These are phyloP conservation scores for Aphaenogaster ashmeadi DNA, from an alignment of 1,140 invertebrate genomes.

Conservation along the genomic window DNA sequence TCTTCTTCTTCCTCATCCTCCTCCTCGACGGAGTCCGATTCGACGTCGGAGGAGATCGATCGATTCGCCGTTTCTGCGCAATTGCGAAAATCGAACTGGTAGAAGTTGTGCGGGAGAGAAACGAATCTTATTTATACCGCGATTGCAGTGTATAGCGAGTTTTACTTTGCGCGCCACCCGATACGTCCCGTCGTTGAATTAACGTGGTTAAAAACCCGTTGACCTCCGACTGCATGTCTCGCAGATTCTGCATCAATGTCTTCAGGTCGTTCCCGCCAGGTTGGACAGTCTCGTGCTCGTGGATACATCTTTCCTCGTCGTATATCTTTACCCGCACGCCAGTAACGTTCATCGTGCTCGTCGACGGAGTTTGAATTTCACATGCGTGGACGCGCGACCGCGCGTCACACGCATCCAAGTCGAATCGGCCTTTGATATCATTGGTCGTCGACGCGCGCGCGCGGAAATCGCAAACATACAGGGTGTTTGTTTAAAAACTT, in stretches of 20 bases:
- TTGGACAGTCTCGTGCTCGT: constrained; percentile 58
- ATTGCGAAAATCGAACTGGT: constrained; percentile 58
- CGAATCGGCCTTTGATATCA: background rate
- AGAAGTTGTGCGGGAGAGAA: background rate
- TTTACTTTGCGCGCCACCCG: constrained; percentile 41
- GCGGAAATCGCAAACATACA: background rate
- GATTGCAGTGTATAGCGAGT: background rate
- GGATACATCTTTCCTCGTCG: constrained; percentile 72
- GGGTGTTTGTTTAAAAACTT: no score
- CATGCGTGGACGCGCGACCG: background rate
- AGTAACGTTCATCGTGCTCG: constrained; percentile 49
- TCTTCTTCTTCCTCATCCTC: background rate
- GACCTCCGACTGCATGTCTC: constrained; percentile 73
- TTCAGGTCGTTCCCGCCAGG: constrained; percentile 67
- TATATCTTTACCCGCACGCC: constrained; percentile 71
- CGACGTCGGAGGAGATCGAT: constrained; percentile 57
- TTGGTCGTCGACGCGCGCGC: background rate
- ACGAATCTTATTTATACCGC: background rate
- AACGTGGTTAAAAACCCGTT: constrained; percentile 76
- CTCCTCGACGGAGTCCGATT: constrained; percentile 57
- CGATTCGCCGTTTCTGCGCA: constrained; percentile 55
- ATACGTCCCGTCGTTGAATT: constrained; percentile 13
- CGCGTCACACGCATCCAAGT: background rate
- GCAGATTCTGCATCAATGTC: constrained; percentile 74
- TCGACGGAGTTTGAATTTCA: background rate